Base-by-base conservation (phyloP, 1,140 invertebrate genomes). In the Pomacea maculata region DNA sequence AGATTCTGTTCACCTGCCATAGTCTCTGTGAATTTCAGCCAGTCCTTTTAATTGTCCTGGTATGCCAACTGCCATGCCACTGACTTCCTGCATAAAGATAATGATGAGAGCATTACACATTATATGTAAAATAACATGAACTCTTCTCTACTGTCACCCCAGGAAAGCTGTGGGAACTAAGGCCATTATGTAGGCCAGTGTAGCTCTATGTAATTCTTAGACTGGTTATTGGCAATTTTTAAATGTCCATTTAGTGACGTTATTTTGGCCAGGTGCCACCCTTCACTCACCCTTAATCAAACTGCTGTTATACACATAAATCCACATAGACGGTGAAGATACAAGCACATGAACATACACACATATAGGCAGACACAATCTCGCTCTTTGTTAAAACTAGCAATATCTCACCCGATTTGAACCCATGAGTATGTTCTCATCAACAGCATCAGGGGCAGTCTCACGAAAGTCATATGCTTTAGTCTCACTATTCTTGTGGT, bases 401-500 rank as follows among this genome's bases (percentile, higher is more conserved):
- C 14, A 12, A 21, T 57, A 8, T 57, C 65, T 65, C 21, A 80
- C 25, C n/a, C 45, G 52, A 45, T 25, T 19, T 75, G 65, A 25
- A 54, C 72, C 65, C 19, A n/a, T 79, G 45, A 85, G 83, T 83
- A 87, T 86, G 34, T 85, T 76, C 11, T 74, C 9, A 4, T 70
- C 84, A 8, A 85, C 83, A 10, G 19, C 45, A 25, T 68, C 70
- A 54, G 91, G 90, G 9, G 90, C 88, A 17, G 82, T 84, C 83
- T 91, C 90, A 52, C 88, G 79, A 75, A 90, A 90, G 80, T 92
- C 88, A 81, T 87, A 87, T 15, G 85, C 87, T 67, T 80, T 80
- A 0, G 87, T 86, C 57, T 89, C 84, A 61, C 88, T 85, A 75
- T 90, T 90, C 82, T 92, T 92, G 86, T 95, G 95, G 88, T 94